Evolutionary conservation across 2,888 invertebrate species (phyloP).

Genomic region (Cheilosia vulpina): DNA sequence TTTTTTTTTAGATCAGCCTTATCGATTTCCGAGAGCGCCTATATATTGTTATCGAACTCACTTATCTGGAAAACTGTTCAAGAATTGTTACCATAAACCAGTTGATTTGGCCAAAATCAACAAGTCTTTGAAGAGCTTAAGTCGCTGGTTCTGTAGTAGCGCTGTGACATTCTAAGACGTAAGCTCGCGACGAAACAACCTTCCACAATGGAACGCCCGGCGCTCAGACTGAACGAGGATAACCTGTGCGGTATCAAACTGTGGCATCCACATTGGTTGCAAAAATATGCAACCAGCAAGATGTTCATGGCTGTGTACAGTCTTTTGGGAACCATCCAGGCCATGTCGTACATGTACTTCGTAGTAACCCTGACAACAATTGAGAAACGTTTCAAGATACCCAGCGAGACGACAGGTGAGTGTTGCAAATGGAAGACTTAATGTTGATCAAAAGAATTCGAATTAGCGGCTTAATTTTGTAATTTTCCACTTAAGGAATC

Average conservation of each 20-base stretch:
- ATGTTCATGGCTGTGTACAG: conserved; percentile 87
- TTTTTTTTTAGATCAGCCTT: conserved; percentile 1
- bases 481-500: conserved; percentile 84
- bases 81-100: conserved; percentile 16
- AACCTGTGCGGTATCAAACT: conserved; percentile 85
- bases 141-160: conserved; percentile 40
- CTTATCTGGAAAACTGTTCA: conserved; percentile 63
- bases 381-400: conserved; percentile 88
- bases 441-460: conserved; percentile 12
- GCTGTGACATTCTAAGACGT: conserved; percentile 22
- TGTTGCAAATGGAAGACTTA: not conserved
- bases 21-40: conserved; percentile 50
- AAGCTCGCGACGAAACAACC: conserved; percentile 20
- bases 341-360: conserved; percentile 88
- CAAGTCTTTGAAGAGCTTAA: conserved; percentile 31
- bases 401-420: conserved; percentile 87
- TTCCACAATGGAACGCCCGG: conserved; percentile 24
- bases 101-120: conserved; percentile 50
- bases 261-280: conserved; percentile 86
- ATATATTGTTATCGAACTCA: conserved; percentile 57
- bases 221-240: conserved; percentile 27
- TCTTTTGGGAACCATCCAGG: conserved; percentile 87
- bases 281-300: conserved; percentile 85
- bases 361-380: conserved; percentile 87
- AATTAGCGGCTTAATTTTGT: not conserved